Evolutionary conservation across 1,140 invertebrate genomes (phyloP).

Genomic region (Amphibalanus amphitrite): DNA sequence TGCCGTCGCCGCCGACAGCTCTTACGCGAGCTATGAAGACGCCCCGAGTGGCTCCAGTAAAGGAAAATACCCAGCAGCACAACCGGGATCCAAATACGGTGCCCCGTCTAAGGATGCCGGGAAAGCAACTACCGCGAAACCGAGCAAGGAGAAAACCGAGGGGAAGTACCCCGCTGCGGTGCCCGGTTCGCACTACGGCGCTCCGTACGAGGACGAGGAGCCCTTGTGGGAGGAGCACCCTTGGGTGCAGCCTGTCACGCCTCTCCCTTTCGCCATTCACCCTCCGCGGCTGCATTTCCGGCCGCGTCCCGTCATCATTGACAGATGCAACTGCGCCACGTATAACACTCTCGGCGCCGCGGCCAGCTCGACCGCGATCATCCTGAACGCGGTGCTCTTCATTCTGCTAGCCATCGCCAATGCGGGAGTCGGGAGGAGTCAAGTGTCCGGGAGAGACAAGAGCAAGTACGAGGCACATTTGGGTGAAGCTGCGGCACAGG

Average conservation of each 20-base stretch:
- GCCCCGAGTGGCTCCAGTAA: background rate
- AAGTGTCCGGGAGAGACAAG: background rate
- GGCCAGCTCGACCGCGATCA: background rate
- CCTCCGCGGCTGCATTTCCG: background rate
- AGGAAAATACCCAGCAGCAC: background rate
- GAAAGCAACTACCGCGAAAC: too few species aligned
- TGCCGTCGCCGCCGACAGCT: background rate
- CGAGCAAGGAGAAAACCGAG: too few species aligned
- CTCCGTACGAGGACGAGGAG: background rate
- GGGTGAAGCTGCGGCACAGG: too few species aligned
- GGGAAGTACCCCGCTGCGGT: background rate
- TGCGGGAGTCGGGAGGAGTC: background rate
- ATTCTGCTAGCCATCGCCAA: background rate
- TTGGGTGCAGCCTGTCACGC: background rate
- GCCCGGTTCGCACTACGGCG: background rate
- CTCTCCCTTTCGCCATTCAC: background rate
- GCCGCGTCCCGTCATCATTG: background rate
- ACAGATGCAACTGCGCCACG: background rate
- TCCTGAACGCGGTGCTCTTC: background rate
- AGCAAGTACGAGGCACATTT: background rate
- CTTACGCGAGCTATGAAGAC: background rate
- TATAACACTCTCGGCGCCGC: background rate
- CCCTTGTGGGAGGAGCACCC: background rate
- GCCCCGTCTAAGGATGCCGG: background rate
- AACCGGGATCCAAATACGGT: background rate